Percentiles rank a stretch among this genome's conserved stretches.
Conservation (phyloP, 2,888 invertebrate species). For the Calameuta filiformis region DNA sequence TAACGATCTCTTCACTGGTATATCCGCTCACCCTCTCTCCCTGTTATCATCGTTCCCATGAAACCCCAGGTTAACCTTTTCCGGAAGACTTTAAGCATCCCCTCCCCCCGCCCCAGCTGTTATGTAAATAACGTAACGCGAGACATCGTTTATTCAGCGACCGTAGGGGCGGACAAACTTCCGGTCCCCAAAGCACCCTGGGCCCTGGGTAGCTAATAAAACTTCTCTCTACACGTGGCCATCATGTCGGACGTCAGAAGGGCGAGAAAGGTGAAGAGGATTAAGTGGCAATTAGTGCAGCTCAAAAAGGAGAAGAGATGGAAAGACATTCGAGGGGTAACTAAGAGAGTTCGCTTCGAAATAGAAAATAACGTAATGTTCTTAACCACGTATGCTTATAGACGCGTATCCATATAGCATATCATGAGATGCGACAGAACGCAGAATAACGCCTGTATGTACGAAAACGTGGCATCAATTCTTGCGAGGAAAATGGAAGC, state of each 20-base stretch:
- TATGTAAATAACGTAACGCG: slow-evolving; percentile 37
- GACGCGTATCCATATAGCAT: neutral
- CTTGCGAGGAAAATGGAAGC: neutral
- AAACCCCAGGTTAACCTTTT: neutral
- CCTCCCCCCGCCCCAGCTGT: slow-evolving; percentile 20
- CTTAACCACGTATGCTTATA: neutral
- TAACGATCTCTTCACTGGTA: neutral
- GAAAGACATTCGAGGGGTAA: too few species aligned
- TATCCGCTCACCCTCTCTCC: too few species aligned
- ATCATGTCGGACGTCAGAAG: neutral
- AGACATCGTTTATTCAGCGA: slow-evolving; percentile 36
- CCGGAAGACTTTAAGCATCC: neutral
- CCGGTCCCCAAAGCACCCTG: slow-evolving; percentile 37
- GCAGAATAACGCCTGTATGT: neutral
- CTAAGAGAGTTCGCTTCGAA: too few species aligned
- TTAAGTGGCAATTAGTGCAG: neutral
- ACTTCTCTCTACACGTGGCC: slow-evolving; percentile 19
- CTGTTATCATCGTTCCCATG: neutral
- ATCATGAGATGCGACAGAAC: neutral
- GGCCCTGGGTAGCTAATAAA: slow-evolving; percentile 40
- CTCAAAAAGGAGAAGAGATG: neutral
- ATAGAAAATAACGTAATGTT: too few species aligned
- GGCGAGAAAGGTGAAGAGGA: neutral
- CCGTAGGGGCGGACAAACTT: slow-evolving; percentile 28
- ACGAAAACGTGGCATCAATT: neutral